phyloP scores from a whole-genome alignment of 2,888 invertebrate genomes.

The Dryococelus australis region DNA sequence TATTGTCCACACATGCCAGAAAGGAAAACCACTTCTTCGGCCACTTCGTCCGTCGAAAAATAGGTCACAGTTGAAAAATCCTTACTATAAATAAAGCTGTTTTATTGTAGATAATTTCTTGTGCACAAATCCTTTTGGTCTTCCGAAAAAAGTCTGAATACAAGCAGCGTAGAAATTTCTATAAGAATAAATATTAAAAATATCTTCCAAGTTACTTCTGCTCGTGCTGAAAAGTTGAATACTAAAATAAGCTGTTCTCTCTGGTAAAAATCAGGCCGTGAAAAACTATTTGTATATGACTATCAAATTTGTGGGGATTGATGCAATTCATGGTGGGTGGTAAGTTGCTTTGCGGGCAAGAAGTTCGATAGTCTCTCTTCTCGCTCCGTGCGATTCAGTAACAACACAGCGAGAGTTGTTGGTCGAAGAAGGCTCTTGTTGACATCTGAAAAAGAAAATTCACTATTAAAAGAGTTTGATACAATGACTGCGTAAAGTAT shows the following conservation, averaged over 20 bases:
- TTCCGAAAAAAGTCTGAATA: background rate
- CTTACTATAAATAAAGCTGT: no score
- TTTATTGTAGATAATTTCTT: no score
- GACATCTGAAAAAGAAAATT: background rate
- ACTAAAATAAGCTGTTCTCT: background rate
- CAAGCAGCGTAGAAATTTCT: background rate
- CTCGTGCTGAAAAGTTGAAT: background rate
- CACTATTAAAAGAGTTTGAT: no score
- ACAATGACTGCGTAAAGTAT: no score
- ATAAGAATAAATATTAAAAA: conserved; percentile 7
- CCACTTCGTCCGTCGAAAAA: background rate
- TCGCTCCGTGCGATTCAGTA: background rate
- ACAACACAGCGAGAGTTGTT: background rate
- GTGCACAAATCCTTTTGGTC: background rate
- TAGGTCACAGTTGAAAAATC: background rate
- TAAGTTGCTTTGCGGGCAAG: background rate
- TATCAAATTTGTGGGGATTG: background rate
- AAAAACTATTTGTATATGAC: background rate
- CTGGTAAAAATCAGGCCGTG: conserved; percentile 8
- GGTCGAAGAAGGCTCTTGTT: background rate
- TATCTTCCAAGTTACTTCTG: background rate
- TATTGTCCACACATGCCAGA: no score
- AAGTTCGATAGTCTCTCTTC: background rate
- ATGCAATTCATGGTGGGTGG: background rate
- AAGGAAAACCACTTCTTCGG: background rate